Evolutionary conservation across 2,888 invertebrate species (phyloP), one percentile per base, ranked within the genome.

Genomic region (Crepidodera aurea): DNA sequence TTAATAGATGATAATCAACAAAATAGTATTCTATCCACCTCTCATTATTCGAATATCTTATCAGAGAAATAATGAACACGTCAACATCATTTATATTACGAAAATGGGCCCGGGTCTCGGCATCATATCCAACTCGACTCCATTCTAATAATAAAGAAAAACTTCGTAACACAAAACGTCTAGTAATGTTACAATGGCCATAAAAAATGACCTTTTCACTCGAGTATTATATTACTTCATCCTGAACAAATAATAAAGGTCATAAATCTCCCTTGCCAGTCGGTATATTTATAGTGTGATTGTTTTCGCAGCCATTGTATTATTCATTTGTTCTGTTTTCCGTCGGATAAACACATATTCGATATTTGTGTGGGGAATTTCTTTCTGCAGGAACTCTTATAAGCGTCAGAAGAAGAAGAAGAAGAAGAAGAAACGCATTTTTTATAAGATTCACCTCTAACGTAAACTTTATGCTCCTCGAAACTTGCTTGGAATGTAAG

Each of bases 241-340:
- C 60, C 55, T 50, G 51, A 56, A 56, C 63, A 64, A 55, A 60
- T 64, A 64, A 51, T 55, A 56, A 50, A 64, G 63, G 39, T 51
- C 29, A 60, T 64, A 64, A 60, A 64, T 64, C 56, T 64, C 46
- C 46, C 51, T 19, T 60, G 56, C 60, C 60, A 60, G 51, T 39
- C 34, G 50, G 51, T 59, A 63, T 55, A 62, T 61, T 61, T 61
- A 56, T 61, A 51, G 57, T 53, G 62, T 51, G 58, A 62, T 62
- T 62, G 62, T 62, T 62, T 62, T 58, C 62, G 51, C 32, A 56
- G 44, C 53, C 44, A 48, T 59, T 56, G 65, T 65, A 65, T 60
- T 62, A 60, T 65, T 62, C 62, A 65, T 65, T 61, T 57, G 64
- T 44, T 58, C 10, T 34, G n/a, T 25, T 44, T 27, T 51, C 15